Evolutionary conservation across 2,888 invertebrate genomes (phyloP).

Genomic region (Aspidiotus destructor): DNA sequence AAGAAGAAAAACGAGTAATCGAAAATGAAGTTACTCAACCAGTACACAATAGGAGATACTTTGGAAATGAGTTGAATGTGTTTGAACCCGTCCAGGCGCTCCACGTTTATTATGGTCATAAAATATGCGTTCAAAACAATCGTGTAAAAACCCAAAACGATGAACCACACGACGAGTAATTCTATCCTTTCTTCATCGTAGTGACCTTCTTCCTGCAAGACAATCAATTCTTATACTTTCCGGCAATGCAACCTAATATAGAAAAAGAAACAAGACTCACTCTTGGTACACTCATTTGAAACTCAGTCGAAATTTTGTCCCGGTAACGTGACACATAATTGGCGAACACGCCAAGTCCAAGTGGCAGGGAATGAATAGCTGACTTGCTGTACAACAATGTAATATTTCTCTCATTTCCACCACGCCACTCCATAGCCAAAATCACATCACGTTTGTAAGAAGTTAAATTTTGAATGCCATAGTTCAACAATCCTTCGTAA

Average conservation of each 20-base stretch:
- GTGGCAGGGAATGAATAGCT: slow-evolving; percentile 44
- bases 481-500: slow-evolving; percentile 38
- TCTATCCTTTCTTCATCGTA: too few relatives aligned
- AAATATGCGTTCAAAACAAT: slow-evolving; percentile 47
- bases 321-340: too few relatives aligned
- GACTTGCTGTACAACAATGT: slow-evolving; percentile 47
- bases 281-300: too few relatives aligned
- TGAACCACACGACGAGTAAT: slow-evolving; percentile 17
- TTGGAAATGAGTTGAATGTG: slow-evolving; percentile 60
- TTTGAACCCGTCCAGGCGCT: slow-evolving; percentile 53
- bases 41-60: slow-evolving; percentile 51
- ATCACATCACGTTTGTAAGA: slow-evolving; percentile 41
- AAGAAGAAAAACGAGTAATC: slow-evolving; percentile 45
- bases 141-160: slow-evolving; percentile 35
- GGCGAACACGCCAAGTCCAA: too few relatives aligned
- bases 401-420: slow-evolving; percentile 23
- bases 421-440: slow-evolving; percentile 3
- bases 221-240: neutral
- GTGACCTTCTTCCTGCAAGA: neutral
- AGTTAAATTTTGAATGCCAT: slow-evolving; percentile 41
- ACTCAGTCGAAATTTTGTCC: too few relatives aligned
- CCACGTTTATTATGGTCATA: slow-evolving; percentile 53
- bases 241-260: neutral
- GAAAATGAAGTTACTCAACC: slow-evolving; percentile 52
- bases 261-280: neutral